Base-by-base conservation (phyloP, 2,888 invertebrate species). In the Sialis lutaria region DNA sequence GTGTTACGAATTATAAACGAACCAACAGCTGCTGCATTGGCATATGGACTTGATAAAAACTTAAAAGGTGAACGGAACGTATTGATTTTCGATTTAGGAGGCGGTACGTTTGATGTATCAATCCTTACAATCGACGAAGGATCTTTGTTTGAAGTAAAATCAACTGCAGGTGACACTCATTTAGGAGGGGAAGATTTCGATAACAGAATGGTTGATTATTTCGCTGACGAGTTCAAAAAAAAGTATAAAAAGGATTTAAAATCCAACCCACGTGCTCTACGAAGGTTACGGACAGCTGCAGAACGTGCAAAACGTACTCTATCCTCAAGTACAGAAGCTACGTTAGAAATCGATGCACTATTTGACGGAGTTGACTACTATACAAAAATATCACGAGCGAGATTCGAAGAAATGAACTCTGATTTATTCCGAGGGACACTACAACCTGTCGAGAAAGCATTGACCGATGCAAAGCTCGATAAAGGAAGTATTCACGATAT, bases 241-340 rank as follows among this genome's bases (percentile, higher is more conserved):
- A 82, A 82, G 57, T 78, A 68, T 66, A 76, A 73, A 55, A 82
- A 82, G 60, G 82, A 87, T 58, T 54, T 87, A 50, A 62, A 68
- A 12, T 60, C 62, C 13, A 82, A 81, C 62, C 70, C 79, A 5
- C 69, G 82, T 50, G 78, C 82, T 1, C 59, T 83, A 46, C 67
- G 83, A 44, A 73, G 83, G 44, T 65, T 85, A 44, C 68, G 83
- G 57, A 83, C 82, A 1, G 82, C 83, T 8, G 83, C 83, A 44
- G 84, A 86, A 65, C 69, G 82, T 52, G 84, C 83, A n/a, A 85
- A 85, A 61, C 73, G 84, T 47, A 84, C 82, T 1, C 63, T 85
- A 6, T 83, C 83, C 5, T 82, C 82, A 3, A 82, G 81, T 63
- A 79, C 81, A 0, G 83, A 85, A 60, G 82, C 84, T 1, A 69